phyloP scores from a whole-genome alignment of 2,113 vertebrate genomes.

The Sander lucioperca region DNA sequence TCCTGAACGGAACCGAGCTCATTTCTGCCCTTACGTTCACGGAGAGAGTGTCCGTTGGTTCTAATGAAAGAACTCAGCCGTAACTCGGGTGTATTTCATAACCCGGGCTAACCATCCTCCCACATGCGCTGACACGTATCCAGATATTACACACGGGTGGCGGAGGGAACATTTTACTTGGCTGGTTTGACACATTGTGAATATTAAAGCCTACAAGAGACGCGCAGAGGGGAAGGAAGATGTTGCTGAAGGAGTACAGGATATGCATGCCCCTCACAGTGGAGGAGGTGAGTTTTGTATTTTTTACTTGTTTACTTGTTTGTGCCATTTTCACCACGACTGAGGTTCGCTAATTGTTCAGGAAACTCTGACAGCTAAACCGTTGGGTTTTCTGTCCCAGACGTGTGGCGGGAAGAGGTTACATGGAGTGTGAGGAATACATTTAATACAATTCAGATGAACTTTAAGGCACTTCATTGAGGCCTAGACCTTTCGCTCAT shows the following conservation, averaged over 20 bases:
- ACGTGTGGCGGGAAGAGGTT: constrained; percentile 38
- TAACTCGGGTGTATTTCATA: constrained; percentile 26
- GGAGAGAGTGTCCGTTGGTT: constrained; percentile 28
- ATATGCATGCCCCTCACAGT: constrained; percentile 98
- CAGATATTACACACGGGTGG: constrained; percentile 47
- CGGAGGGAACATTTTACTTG: constrained; percentile 46
- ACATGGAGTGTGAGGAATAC: neutral
- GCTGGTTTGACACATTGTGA: constrained; percentile 58
- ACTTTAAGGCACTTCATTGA: constrained; percentile 5
- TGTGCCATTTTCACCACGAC: neutral
- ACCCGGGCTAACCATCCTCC: constrained; percentile 11
- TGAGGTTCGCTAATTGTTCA: neutral
- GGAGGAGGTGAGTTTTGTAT: constrained; percentile 90
- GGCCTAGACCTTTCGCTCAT: neutral
- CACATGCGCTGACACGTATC: constrained; percentile 69
- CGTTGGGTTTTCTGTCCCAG: neutral
- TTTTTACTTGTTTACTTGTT: neutral
- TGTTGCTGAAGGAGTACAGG: constrained; percentile 98
- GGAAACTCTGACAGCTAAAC: neutral
- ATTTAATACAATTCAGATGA: neutral
- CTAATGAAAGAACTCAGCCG: constrained; percentile 56
- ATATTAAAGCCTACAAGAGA: constrained; percentile 10
- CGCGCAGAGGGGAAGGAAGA: constrained; percentile 72
- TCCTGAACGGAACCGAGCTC: constrained; percentile 27
- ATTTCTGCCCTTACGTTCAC: constrained; percentile 26